These are phyloP conservation scores for Zaprionus gabonicus DNA, from an alignment of 1,140 invertebrate genomes.

Conservation along the genomic window DNA sequence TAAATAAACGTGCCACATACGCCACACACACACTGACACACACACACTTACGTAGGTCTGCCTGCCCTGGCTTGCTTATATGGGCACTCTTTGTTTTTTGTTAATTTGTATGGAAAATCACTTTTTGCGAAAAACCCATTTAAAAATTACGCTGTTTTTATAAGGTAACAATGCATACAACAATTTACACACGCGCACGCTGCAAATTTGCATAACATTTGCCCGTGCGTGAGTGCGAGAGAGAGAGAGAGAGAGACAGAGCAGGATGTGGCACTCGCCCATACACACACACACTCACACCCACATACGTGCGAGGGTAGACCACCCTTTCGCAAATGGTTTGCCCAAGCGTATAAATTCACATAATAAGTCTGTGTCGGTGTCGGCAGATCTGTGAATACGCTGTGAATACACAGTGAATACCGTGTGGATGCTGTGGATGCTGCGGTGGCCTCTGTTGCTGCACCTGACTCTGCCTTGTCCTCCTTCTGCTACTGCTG, in stretches of 20 bases:
- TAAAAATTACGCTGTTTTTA: slow-evolving; percentile 81
- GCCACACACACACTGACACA: slow-evolving; percentile 24
- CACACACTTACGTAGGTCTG: not conserved
- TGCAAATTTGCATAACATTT: slow-evolving; percentile 82
- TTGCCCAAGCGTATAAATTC: slow-evolving; percentile 75
- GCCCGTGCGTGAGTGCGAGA: slow-evolving; percentile 31
- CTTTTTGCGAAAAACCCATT: slow-evolving; percentile 78
- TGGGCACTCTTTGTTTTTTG: slow-evolving; percentile 55
- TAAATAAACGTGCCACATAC: slow-evolving; percentile 57
- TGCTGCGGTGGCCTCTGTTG: slow-evolving; percentile 61
- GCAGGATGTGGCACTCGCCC: slow-evolving; percentile 31
- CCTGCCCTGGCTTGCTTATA: slow-evolving; percentile 6
- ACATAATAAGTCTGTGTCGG: slow-evolving; percentile 72
- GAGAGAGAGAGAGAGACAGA: not conserved
- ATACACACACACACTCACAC: slow-evolving; percentile 21
- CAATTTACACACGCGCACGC: slow-evolving; percentile 79
- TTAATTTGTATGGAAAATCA: slow-evolving; percentile 82
- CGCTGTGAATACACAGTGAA: slow-evolving; percentile 24
- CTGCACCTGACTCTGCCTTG: not conserved
- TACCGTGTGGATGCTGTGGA: slow-evolving; percentile 31
- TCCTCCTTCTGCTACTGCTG: slow-evolving; percentile 28
- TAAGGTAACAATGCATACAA: slow-evolving; percentile 82
- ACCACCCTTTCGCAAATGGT: slow-evolving; percentile 32
- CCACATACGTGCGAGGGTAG: not conserved
- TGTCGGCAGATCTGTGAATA: slow-evolving; percentile 41